Evolutionary conservation across 2,797 vertebrate species (phyloP).

Genomic region (Loriculus beryllinus): DNA sequence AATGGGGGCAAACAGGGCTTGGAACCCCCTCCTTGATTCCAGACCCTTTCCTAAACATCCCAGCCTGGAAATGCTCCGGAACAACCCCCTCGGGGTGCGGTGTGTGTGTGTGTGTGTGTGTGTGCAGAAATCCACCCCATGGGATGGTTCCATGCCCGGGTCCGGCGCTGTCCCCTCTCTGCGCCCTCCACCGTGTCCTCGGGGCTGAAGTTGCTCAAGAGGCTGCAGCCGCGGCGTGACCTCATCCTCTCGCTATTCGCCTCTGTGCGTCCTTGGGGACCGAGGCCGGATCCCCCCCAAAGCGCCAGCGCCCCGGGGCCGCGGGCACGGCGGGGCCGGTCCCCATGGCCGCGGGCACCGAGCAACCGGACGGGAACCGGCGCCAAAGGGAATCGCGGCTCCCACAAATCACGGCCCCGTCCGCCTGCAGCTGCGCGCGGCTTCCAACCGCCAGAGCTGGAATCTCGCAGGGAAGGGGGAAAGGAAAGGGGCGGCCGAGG

Average conservation of each 20-base stretch:
- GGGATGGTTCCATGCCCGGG: neutral
- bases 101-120: neutral
- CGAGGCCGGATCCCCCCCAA: neutral
- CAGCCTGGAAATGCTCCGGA: neutral
- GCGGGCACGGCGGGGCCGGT: neutral
- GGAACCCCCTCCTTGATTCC: neutral
- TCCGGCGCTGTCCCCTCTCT: neutral
- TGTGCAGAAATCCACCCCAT: neutral
- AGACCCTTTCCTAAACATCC: neutral
- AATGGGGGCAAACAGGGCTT: neutral
- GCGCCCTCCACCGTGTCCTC: neutral
- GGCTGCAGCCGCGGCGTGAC: neutral
- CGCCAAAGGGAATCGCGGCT: neutral
- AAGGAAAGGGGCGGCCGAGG: neutral
- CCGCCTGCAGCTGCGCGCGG: neutral
- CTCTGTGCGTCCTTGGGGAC: neutral
- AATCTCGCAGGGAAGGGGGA: slow-evolving; percentile 4
- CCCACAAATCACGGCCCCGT: neutral
- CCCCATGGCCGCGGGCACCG: neutral
- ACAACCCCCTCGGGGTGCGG: neutral
- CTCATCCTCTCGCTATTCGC: slow-evolving; percentile 33
- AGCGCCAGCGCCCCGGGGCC: fast-evolving
- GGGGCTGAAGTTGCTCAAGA: slow-evolving; percentile 21
- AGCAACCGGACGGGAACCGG: neutral
- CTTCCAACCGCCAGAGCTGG: neutral